These are phyloP conservation scores for Scaptomyza reducta DNA, from an alignment of 2,888 invertebrate genomes.

Conservation along the genomic window DNA sequence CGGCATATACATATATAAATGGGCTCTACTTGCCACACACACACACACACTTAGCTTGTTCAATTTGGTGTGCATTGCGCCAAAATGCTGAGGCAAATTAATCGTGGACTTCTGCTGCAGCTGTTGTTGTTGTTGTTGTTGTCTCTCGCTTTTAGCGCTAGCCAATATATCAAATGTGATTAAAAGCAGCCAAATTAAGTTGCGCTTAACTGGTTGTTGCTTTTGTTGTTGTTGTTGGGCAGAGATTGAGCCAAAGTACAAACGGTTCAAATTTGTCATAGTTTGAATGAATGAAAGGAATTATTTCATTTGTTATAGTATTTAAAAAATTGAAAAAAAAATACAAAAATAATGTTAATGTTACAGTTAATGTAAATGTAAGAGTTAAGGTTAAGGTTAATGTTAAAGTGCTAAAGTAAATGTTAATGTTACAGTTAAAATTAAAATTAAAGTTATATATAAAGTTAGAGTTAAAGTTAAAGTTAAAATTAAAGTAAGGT, in stretches of 20 bases:
- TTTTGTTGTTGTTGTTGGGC: no score
- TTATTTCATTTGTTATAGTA: no score
- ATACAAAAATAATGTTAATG: no score
- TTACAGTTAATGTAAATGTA: no score
- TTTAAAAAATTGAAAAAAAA: no score
- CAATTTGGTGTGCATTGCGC: constrained; percentile 59
- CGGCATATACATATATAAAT: constrained; percentile 41
- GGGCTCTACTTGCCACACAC: constrained; percentile 18
- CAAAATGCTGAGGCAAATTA: constrained; percentile 74
- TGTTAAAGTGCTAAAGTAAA: no score
- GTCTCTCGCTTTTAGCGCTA: constrained; percentile 48
- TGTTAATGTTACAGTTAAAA: no score
- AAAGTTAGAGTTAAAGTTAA: no score
- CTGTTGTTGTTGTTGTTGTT: constrained; percentile 20
- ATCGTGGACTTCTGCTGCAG: constrained; percentile 56
- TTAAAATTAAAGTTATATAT: no score
- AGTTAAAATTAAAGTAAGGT: no score
- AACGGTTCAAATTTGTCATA: not conserved
- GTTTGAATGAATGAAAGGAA: not conserved
- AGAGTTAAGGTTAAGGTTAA: no score
- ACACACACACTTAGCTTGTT: constrained; percentile 16
- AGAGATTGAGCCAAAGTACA: not conserved
- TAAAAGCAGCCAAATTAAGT: constrained; percentile 59
- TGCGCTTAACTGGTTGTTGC: not conserved
- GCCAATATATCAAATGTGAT: constrained; percentile 79